Conservation (phyloP, 2,797 vertebrate genomes). For the Cephalopachus bancanus region DNA sequence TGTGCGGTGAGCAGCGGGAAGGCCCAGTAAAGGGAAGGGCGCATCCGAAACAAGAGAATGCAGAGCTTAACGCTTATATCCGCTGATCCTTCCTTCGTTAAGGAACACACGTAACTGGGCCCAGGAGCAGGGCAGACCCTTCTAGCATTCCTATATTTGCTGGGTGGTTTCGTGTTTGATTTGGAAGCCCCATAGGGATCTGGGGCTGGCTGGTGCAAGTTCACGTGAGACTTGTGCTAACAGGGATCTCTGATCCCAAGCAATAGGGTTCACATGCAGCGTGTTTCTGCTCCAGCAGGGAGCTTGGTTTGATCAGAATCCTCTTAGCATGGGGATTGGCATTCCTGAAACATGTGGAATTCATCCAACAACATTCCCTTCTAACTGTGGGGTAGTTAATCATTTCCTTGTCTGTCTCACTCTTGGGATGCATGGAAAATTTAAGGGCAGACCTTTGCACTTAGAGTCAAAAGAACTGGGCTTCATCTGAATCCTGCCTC, state of each 20-base stretch:
- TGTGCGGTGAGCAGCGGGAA: background rate
- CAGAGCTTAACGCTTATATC: background rate
- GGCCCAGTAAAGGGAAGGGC: background rate
- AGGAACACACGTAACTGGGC: background rate
- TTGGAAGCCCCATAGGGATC: background rate
- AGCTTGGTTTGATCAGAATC: conserved; percentile 62
- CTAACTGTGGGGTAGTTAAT: conserved; percentile 74
- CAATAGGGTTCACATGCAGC: background rate
- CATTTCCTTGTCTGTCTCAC: conserved; percentile 77
- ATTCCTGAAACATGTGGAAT: conserved; percentile 80
- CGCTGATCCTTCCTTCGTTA: rapidly evolving
- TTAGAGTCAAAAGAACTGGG: conserved; percentile 24
- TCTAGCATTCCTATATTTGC: background rate
- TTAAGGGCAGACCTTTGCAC: conserved; percentile 73
- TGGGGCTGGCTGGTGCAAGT: background rate
- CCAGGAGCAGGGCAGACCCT: background rate
- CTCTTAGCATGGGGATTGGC: conserved; percentile 50
- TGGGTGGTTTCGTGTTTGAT: background rate
- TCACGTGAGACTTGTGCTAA: background rate
- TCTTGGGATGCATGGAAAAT: conserved; percentile 65
- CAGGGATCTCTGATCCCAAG: conserved; percentile 37
- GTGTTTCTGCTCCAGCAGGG: conserved; percentile 28
- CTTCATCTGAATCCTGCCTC: background rate
- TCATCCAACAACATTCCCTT: conserved; percentile 71
- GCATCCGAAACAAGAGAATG: background rate